Evolutionary conservation across 2,888 invertebrate genomes (phyloP), one percentile per base, ranked within the genome.

Genomic region (Theristus sp.): DNA sequence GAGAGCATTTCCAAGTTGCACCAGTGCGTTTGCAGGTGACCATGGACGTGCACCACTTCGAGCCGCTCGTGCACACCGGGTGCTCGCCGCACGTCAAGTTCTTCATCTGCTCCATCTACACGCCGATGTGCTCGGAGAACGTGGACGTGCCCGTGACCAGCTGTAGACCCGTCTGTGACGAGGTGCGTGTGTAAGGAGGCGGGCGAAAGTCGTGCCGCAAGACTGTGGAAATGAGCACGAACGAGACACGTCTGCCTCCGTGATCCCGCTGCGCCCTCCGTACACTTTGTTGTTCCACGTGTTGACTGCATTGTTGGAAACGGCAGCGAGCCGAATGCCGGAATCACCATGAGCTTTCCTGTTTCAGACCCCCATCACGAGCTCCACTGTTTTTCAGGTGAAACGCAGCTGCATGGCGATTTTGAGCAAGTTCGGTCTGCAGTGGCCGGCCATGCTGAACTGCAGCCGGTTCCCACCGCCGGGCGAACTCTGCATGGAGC

Each of bases 161-260:
- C 17, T 90, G 90, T 76, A 81, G 86, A 63, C 84, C 85, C 28
- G 84, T 90, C 66, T 90, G 90, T 76, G 83, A 86, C 71, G 82
- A 84, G 68, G 74, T 74, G 27, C 62, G 62, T 30, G 85, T 85
- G 27, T 27, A 31, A n/a, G n/a, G n/a, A n/a, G n/a, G 63, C 24
- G 26, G n/a, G 25, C 65, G 78, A 76, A 1, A 10, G 20, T 20
- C 59, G 57, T n/a, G 22, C 55, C 13, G 27, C 55, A 13, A 55
- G 25, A 17, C n/a, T 55, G 20, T 24, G 17, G 25, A 53, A 47
- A 47, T n/a, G n/a, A n/a, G n/a, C n/a, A n/a, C n/a, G n/a, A n/a
- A n/a, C n/a, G n/a, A n/a, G n/a, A n/a, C n/a, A n/a, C n/a, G n/a
- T n/a, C n/a, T n/a, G n/a, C n/a, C n/a, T n/a, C n/a, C n/a, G n/a